Conservation (phyloP, 53 echinoderm and acorn worm species). For the Echinarachnius parma region DNA sequence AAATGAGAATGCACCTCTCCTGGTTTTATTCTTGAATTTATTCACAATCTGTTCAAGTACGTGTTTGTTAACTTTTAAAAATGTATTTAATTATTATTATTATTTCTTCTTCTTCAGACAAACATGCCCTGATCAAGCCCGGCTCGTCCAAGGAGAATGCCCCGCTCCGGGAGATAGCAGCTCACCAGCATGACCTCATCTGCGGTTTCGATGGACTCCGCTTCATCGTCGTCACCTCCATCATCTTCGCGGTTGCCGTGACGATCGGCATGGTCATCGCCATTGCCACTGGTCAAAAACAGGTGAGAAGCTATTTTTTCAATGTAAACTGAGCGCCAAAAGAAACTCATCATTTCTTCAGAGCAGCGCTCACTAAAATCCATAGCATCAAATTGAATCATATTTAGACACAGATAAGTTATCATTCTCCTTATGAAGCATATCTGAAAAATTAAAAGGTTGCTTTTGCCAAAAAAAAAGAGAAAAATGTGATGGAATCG, state of each 20-base stretch:
- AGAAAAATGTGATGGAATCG: no score
- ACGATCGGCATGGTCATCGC: constrained; percentile 75
- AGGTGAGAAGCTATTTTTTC: constrained; percentile 13
- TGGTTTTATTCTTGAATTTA: background rate
- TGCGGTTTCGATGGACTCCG: constrained; percentile 86
- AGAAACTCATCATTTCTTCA: no score
- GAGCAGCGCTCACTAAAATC: no score
- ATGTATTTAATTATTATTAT: background rate
- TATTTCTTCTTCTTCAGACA: constrained; percentile 55
- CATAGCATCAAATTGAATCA: no score
- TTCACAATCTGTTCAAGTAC: no score
- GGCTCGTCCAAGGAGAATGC: constrained; percentile 54
- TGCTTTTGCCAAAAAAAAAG: no score
- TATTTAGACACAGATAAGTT: no score
- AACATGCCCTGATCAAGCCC: constrained; percentile 65
- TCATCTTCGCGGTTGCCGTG: constrained; percentile 71
- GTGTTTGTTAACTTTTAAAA: background rate
- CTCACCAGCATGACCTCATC: constrained; percentile 65
- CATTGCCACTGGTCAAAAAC: constrained; percentile 61
- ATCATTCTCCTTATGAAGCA: no score
- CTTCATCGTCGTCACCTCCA: constrained; percentile 74
- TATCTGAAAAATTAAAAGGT: no score
- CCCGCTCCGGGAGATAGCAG: constrained; percentile 50
- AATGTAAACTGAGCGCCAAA: no score
- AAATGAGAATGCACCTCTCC: background rate